phyloP scores from a whole-genome alignment of 2,113 vertebrate species.

The human region DNA sequence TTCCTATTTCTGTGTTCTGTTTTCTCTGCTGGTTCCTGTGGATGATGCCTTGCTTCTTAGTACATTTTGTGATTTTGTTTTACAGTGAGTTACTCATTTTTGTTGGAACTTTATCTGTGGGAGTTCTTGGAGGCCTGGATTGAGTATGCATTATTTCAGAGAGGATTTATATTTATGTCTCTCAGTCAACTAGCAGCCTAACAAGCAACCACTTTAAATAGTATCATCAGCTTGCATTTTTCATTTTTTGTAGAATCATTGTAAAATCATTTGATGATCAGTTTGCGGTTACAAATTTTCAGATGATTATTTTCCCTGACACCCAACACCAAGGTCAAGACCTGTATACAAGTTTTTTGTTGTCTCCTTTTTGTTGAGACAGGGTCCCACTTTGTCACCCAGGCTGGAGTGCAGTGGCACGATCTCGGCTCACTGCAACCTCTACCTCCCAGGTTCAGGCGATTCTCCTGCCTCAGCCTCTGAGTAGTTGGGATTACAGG shows the following conservation, averaged over 20 bases:
- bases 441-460: too few species aligned
- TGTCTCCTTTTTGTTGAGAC: neutral
- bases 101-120: neutral
- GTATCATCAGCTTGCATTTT: neutral
- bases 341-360: neutral
- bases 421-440: too few species aligned
- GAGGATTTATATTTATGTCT: neutral
- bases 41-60: neutral
- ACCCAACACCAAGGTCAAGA: neutral
- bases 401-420: too few species aligned
- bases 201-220: neutral
- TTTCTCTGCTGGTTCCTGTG: neutral
- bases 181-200: neutral
- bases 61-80: neutral
- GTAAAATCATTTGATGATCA: neutral
- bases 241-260: neutral
- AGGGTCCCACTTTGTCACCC: too few species aligned
- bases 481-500: too few species aligned
- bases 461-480: too few species aligned
- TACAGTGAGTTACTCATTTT: neutral
- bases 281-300: constrained; percentile 8
- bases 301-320: neutral
- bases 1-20: neutral
- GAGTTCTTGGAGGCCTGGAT: neutral
- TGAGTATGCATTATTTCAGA: neutral